Base-by-base conservation (phyloP, 2,113 vertebrate species). In the Abramis brama region DNA sequence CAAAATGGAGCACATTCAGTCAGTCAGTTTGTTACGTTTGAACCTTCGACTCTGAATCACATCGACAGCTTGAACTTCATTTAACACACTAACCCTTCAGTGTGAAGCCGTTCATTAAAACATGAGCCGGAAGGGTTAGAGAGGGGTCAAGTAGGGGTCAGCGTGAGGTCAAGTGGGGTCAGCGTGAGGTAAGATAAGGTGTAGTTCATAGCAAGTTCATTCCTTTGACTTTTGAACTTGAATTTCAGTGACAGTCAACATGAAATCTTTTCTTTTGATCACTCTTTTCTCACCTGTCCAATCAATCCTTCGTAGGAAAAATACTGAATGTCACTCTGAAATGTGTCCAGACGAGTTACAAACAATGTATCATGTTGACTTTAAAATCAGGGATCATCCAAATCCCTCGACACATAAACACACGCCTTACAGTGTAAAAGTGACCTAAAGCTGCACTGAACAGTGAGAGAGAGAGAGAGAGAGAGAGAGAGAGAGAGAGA, bases 141-240 rank as follows among this genome's bases (percentile, higher is more conserved):
- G 39, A 43, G 25, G 25, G 45, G 47, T 50, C 47, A 15, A 4
- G 57, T 60, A 9, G 23, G 57, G 57, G 57, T 60, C 19, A 10
- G 7, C 7, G 7, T 59, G 21, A 23, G 59, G 59, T 62, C 59
- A 25, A 23, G 57, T 60, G n/a, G n/a, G 27, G 27, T 30, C 62
- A 66, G 6, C 3, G 64, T 64, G 3, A 27, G 25, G 25, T 30
- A 1, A 17, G 13, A 30, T 33, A 19, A 68, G 30, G 30, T 68
- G 64, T 68, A 68, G 30, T 19, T 68, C 64, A 68, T 68, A 36
- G 64, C 64, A 68, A 68, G 66, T 36, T 70, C 66, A 19, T 68
- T 68, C 66, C 15, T 13, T 17, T 66, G 11, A 66, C 62, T 2
- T 66, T 30, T 66, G 13, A 66, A 27, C 62, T 30, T 15, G 62